Percentiles rank a stretch among this genome's conserved stretches.
phyloP scores from a whole-genome alignment of 1,140 invertebrate genomes.

The Pseudomyrmex flavicornis region DNA sequence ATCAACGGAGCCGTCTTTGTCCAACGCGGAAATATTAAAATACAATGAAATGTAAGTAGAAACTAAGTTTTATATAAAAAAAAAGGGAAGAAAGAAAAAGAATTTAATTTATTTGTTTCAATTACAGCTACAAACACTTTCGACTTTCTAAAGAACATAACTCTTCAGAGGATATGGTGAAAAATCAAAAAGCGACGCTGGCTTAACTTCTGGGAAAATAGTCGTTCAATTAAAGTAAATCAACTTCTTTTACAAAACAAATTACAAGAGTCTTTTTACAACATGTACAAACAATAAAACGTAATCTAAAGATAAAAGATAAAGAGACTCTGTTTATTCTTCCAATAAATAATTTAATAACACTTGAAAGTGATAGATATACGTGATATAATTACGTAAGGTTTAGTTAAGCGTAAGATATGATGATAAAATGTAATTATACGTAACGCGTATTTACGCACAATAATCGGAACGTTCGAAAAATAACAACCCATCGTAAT shows the following conservation, averaged over 20 bases:
- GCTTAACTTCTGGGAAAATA: constrained; percentile 66
- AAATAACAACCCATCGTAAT: background rate
- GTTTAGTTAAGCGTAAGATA: no score
- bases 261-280: no score
- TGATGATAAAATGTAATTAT: no score
- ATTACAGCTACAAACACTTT: constrained; percentile 75
- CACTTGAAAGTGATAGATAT: no score
- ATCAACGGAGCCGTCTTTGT: constrained; percentile 89
- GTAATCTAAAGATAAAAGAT: no score
- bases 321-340: no score
- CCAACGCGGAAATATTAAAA: constrained; percentile 86
- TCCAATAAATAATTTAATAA: no score
- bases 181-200: constrained; percentile 77
- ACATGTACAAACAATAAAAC: no score
- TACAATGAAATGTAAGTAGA: constrained; percentile 87
- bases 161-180: constrained; percentile 62
- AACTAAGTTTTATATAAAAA: background rate
- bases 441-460: no score
- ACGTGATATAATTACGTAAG: no score
- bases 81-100: background rate
- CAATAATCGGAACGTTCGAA: no score
- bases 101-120: background rate
- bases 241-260: background rate
- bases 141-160: constrained; percentile 76
- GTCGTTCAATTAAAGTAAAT: background rate